phyloP scores from a whole-genome alignment of 2,113 vertebrate species.

The Carassius gibelio region DNA sequence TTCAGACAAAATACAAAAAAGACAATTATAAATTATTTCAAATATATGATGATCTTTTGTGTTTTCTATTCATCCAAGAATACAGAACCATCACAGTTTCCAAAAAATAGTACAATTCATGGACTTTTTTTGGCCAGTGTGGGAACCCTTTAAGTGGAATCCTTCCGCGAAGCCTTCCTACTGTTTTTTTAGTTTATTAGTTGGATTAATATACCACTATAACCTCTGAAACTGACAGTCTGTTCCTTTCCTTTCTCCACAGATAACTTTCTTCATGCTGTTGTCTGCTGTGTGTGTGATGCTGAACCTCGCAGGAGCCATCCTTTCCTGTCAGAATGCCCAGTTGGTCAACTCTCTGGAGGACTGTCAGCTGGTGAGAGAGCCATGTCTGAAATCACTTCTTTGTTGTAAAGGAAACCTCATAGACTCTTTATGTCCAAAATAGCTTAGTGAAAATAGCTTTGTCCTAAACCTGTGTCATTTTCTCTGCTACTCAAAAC shows the following conservation, averaged over 20 bases:
- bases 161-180: not conserved
- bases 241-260: conserved; percentile 59
- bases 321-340: conserved; percentile 98
- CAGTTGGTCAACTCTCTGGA: conserved; percentile 93
- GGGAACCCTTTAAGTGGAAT: not conserved
- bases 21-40: no score
- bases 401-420: not conserved
- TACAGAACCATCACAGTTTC: not conserved
- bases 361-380: conserved; percentile 96
- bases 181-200: conserved; percentile 34
- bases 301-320: conserved; percentile 96
- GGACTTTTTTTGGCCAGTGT: not conserved
- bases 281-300: conserved; percentile 97
- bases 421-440: not conserved
- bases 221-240: conserved; percentile 22
- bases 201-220: conserved; percentile 1
- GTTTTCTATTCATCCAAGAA: not conserved
- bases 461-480: not conserved
- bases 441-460: not conserved
- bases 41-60: no score
- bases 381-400: conserved; percentile 18
- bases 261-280: conserved; percentile 99
- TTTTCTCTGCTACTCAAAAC: conserved; percentile 11
- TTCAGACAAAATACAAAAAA: no score
- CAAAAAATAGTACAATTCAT: not conserved